Conservation (phyloP, 1,140 invertebrate species). For the Brachionus koreanus region DNA sequence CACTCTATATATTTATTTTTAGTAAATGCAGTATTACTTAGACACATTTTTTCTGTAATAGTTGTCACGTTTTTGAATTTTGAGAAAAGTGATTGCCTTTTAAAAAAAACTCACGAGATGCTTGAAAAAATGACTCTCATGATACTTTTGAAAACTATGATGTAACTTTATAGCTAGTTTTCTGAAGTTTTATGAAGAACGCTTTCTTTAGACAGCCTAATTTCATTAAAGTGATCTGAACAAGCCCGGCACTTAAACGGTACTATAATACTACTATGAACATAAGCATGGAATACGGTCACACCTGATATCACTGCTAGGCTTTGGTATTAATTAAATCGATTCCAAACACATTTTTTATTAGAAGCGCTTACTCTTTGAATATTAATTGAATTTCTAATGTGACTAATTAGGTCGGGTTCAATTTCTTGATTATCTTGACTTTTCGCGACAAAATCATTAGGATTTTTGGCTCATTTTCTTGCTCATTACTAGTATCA, state of each 20-base stretch:
- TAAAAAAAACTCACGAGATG: not conserved
- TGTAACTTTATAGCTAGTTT: no score
- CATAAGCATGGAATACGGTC: not conserved
- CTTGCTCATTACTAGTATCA: not conserved
- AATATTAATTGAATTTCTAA: no score
- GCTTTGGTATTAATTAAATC: not conserved
- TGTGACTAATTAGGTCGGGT: no score
- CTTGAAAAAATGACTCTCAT: not conserved
- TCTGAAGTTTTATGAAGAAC: no score
- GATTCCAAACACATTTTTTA: not conserved
- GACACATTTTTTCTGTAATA: not conserved
- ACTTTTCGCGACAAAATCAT: no score
- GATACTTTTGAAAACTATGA: no score
- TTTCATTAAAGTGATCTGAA: not conserved
- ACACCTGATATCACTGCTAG: not conserved
- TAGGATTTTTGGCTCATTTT: no score
- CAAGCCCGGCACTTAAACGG: not conserved
- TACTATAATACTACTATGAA: not conserved
- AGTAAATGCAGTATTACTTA: not conserved
- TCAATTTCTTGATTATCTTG: no score
- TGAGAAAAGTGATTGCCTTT: not conserved
- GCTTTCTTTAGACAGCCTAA: not conserved
- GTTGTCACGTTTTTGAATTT: not conserved
- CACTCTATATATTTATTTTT: not conserved
- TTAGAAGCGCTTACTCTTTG: not conserved